Evolutionary conservation across 2,797 vertebrate genomes (phyloP).

Genomic region (Pteropus rufus): DNA sequence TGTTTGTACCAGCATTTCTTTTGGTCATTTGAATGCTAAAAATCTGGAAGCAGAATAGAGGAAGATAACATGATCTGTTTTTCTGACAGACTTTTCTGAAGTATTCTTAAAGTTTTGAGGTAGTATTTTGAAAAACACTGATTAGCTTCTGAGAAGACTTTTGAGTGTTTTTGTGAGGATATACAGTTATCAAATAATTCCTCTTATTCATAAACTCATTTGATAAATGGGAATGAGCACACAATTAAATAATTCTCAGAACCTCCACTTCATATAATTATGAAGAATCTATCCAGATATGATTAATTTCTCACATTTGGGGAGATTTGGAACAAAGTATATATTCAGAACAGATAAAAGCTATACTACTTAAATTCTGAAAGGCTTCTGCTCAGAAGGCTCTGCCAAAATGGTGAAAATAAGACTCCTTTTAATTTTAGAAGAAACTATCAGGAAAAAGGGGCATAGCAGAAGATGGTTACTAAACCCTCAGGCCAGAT

Average conservation of each 20-base stretch:
- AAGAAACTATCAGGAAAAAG: constrained; percentile 10
- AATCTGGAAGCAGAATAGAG: neutral
- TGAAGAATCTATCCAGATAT: neutral
- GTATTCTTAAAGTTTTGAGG: neutral
- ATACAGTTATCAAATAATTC: neutral
- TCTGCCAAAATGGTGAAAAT: neutral
- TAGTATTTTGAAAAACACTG: constrained; percentile 23
- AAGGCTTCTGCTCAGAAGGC: constrained; percentile 13
- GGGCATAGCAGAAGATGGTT: neutral
- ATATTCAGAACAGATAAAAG: neutral
- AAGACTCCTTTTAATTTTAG: constrained; percentile 22
- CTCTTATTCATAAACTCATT: neutral
- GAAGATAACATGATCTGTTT: neutral
- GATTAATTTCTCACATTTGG: neutral
- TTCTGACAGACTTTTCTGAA: constrained; percentile 3
- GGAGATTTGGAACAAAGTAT: neutral
- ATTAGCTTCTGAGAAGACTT: constrained; percentile 24
- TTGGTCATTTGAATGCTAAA: constrained; percentile 5
- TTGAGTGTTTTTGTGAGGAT: constrained; percentile 13
- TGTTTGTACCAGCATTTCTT: neutral
- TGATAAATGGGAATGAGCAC: neutral
- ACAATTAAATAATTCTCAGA: constrained; percentile 13
- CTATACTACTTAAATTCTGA: neutral
- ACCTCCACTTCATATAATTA: neutral
- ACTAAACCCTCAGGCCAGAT: neutral